These are phyloP conservation scores for Bubo bubo DNA, from an alignment of 2,113 vertebrate genomes.

Conservation along the genomic window DNA sequence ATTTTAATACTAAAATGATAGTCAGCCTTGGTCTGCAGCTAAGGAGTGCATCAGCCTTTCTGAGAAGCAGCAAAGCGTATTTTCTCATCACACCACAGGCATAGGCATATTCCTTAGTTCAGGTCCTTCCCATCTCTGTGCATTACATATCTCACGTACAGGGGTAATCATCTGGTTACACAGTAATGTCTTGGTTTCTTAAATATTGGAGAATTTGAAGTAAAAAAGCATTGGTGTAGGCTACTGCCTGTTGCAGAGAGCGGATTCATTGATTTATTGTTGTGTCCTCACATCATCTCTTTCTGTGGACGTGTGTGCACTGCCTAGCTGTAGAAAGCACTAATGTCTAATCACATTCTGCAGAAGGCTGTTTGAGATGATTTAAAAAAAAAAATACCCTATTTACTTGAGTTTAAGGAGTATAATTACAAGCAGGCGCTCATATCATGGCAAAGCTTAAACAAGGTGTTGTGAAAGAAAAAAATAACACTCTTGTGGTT, in stretches of 20 bases:
- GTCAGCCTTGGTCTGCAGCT: not conserved
- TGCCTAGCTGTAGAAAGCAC: not conserved
- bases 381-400: not conserved
- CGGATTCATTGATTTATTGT: not conserved
- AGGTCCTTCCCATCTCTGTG: not conserved
- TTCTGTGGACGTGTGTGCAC: not conserved
- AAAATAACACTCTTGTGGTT: not conserved
- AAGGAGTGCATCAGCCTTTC: not conserved
- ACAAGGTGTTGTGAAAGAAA: not conserved
- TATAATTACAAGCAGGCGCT: not conserved
- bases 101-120: not conserved
- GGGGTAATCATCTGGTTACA: not conserved
- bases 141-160: fast-evolving
- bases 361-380: not conserved
- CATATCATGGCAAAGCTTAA: not conserved
- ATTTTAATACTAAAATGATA: not conserved
- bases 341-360: not conserved
- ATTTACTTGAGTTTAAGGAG: not conserved
- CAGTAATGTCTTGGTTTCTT: not conserved
- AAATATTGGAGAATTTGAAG: not conserved
- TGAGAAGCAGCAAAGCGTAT: not conserved
- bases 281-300: not conserved
- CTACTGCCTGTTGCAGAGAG: not conserved
- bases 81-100: not conserved
- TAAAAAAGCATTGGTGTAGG: not conserved